A percentile compares a stretch with the other conserved stretches of the same genome.
Evolutionary conservation across 2,888 invertebrate species (phyloP).

Genomic region (Hydraecia micacea): DNA sequence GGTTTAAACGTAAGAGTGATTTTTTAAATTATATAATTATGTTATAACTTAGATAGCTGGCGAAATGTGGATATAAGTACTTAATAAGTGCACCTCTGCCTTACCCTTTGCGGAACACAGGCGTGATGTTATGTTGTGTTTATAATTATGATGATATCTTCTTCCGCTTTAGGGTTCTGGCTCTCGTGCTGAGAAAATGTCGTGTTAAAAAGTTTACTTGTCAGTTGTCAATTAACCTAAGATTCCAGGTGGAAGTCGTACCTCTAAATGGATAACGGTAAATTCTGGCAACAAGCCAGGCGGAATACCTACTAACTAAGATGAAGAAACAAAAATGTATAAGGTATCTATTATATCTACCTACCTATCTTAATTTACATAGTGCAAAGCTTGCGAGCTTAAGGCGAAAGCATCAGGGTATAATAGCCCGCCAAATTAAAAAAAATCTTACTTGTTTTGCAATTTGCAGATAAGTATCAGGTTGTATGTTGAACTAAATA

Average conservation of each 20-base stretch:
- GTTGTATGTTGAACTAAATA: too few species aligned
- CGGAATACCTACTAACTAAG: not conserved
- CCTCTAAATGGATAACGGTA: not conserved
- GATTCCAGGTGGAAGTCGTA: not conserved
- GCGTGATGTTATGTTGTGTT: not conserved
- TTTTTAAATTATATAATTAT: not conserved
- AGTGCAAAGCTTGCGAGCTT: slow-evolving; percentile 2
- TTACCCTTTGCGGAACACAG: not conserved
- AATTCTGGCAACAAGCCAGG: too few species aligned
- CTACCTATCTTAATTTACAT: not conserved
- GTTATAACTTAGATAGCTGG: not conserved
- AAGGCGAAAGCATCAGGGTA: too few species aligned
- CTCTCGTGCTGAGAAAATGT: too few species aligned
- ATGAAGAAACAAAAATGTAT: not conserved
- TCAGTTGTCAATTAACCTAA: not conserved
- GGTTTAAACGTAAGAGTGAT: not conserved
- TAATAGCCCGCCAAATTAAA: too few species aligned
- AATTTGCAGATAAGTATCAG: too few species aligned
- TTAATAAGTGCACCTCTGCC: not conserved
- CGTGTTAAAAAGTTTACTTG: not conserved
- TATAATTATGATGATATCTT: not conserved
- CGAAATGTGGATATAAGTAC: too few species aligned
- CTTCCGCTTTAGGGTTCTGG: not conserved
- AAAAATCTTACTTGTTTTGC: too few species aligned
- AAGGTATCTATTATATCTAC: not conserved